Base-by-base conservation (phyloP, 2,888 invertebrate genomes). In the Caenorhabditis sp. region DNA sequence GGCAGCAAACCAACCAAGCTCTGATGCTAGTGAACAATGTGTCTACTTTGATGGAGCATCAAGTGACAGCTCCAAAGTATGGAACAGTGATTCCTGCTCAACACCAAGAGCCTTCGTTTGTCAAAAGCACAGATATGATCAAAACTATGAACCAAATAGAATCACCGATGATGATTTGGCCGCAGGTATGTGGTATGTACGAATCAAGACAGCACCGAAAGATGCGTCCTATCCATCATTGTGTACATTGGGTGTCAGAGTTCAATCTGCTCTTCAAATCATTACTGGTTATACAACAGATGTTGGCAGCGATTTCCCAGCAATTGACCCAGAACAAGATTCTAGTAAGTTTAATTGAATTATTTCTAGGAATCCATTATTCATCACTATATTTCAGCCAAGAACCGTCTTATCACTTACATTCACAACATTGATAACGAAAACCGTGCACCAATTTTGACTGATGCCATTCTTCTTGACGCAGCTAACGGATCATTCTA, bases 121-220 rank as follows among this genome's bases (percentile, higher is more conserved):
- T 57, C 83, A 84, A 63, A 81, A 78, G 53, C 82, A 83, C 59
- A 64, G 73, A 63, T 83, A 80, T 52, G 77, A 81, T 52, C 54
- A 59, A 8, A 31, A 74, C 17, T 68, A 74, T 63, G 27, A 49
- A 21, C 79, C 84, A 12, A 78, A 68, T 25, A 57, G 17, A 14
- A 64, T 83, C 25, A 76, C 67, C 17, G 75, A 78, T 10, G 70
- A 76, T 64, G 76, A 74, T 36, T 66, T 83, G 12, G 78, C 81
- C 25, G 68, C 80, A 36, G 83, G 83, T n/a, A 57, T 70, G n/a
- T 83, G 80, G 80, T 76, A 77, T 52, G 73, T 72, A n/a, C 64
- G 61, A 25, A 23, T 81, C 17, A 63, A 63, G 27, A 71, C 76
- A 0, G 65, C 57, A 14, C 75, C 76, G 20, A 50, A 61, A 49